Evolutionary conservation across 1,140 invertebrate species (phyloP).

Genomic region (Euglossa dilemma): DNA sequence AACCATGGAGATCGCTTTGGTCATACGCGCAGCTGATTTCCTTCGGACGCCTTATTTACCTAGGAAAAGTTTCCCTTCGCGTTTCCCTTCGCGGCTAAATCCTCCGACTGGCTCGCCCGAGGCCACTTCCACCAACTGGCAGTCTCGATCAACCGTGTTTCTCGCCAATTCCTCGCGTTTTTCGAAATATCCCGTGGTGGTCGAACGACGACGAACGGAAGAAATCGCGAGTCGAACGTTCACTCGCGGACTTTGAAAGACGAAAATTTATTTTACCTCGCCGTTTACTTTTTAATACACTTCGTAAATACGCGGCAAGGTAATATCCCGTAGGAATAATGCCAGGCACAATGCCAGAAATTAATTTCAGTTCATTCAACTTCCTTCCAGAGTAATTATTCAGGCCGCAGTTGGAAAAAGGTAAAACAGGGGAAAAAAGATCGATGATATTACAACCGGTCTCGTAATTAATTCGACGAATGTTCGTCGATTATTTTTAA

Average conservation of each 20-base stretch:
- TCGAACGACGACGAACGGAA: too few relatives aligned
- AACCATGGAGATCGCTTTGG: slow-evolving; percentile 59
- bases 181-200: too few relatives aligned
- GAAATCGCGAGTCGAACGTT: too few relatives aligned
- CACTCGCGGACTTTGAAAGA: too few relatives aligned
- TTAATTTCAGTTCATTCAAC: neutral
- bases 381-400: neutral
- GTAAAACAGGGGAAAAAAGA: neutral
- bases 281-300: neutral
- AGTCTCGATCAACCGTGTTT: slow-evolving; percentile 1
- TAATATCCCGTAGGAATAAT: neutral
- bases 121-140: slow-evolving; percentile 23
- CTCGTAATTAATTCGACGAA: slow-evolving; percentile 7
- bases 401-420: neutral
- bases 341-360: neutral
- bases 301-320: neutral
- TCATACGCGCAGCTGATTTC: slow-evolving; percentile 52
- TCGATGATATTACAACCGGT: neutral
- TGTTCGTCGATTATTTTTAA: neutral
- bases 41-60: slow-evolving; percentile 22
- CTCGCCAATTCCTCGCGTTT: neutral
- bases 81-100: slow-evolving; percentile 42
- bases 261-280: neutral
- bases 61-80: slow-evolving; percentile 33
- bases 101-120: slow-evolving; percentile 36